These are phyloP conservation scores for Diadophis punctatus DNA, from an alignment of 2,113 vertebrate species.

Conservation along the genomic window DNA sequence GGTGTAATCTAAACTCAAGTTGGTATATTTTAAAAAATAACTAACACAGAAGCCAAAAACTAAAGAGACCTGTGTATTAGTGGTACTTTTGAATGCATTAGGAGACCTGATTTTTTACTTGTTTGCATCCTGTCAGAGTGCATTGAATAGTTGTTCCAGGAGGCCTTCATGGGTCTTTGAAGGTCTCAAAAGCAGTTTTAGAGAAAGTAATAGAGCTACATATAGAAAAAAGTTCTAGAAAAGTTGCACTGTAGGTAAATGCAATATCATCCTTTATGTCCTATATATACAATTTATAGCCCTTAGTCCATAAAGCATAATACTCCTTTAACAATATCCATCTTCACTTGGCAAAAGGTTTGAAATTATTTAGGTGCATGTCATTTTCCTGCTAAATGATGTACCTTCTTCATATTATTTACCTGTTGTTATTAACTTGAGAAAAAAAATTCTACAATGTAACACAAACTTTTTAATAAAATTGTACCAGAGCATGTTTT, in stretches of 20 bases:
- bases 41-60: background rate
- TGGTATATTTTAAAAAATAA: slow-evolving; percentile 40
- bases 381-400: background rate
- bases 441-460: background rate
- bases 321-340: background rate
- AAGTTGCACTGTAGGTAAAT: background rate
- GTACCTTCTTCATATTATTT: background rate
- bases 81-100: background rate
- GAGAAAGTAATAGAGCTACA: background rate
- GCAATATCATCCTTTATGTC: background rate
- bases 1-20: slow-evolving; percentile 24
- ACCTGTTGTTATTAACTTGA: background rate
- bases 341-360: background rate
- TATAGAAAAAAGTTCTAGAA: background rate
- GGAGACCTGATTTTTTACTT: background rate
- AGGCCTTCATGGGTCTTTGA: background rate
- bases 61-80: slow-evolving; percentile 16
- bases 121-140: background rate
- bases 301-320: background rate
- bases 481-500: background rate
- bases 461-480: background rate
- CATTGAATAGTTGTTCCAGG: background rate
- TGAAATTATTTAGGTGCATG: background rate
- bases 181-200: background rate
- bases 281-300: background rate